Base-by-base conservation (phyloP, 2,113 vertebrate genomes). In the Engystomops pustulosus region DNA sequence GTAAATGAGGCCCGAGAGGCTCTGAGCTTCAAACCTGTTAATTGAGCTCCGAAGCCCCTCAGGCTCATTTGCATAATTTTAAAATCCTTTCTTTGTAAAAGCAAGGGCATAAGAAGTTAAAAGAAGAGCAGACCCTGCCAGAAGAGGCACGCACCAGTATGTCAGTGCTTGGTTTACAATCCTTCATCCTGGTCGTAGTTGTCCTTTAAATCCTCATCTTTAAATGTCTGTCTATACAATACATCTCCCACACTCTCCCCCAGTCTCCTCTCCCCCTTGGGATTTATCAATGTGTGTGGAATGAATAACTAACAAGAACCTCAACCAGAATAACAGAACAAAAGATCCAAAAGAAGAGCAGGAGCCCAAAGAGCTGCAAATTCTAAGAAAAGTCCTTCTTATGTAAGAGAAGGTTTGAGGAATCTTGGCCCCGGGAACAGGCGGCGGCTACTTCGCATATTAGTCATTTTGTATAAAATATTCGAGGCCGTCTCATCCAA, bases 291-390 rank as follows among this genome's bases (percentile, higher is more conserved):
- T 27, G 67, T 41, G 45, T 80, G 32, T 6, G 72, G n/a, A 81
- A 81, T 53, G 49, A 81, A 81, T 58, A 41, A 12, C 49, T 72
- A 81, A 72, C 58, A 51, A 81, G 32, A 41, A 7, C 38, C 65
- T 44, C 12, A 58, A 72, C 12, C 23, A 47, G 55, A 49, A 70
- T 49, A 51, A 51, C 60, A 68, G 12, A 72, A 81, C 67, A 71
- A 58, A 70, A 6, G 15, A 23, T 4, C 18, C 17, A 58, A 6
- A n/a, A 17, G 47, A 6, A 32, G 67, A 41, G 23, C 18, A 12
- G 1, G 20, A 27, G 79, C 65, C 45, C 36, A 55, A 49, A 47
- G 53, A 27, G 12, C 65, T 47, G 25, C 44, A 47, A 44, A 15
- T 17, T 18, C 62, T 62, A 25, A 51, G 44, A 15, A 51, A 67